Base-by-base conservation (phyloP, 2,113 vertebrate genomes). In the Albula glossodonta region DNA sequence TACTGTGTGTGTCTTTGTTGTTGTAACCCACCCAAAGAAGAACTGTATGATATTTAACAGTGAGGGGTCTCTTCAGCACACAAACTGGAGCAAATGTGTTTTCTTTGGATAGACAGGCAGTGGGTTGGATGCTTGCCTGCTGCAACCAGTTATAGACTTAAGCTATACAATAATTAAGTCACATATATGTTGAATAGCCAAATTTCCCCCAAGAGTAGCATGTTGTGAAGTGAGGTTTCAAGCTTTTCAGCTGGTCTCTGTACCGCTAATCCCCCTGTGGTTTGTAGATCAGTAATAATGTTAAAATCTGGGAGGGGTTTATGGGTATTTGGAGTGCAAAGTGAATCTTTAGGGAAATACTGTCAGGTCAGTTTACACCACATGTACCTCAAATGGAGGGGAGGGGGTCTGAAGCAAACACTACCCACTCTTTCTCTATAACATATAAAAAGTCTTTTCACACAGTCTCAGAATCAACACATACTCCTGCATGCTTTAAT, bases 161-260 rank as follows among this genome's bases (percentile, higher is more conserved):
- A 74, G 80, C 80, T 74, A 86, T 86, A 81, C 82, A 86, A 82
- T 86, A 86, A 86, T 86, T 86, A 82, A 86, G 57, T 63, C 85
- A 81, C 85, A 31, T 63, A 86, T 74, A 52, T 49, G 80, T 80
- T 74, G 80, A 51, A 74, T 88, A 25, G 86, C 57, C 53, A 87
- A 86, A 81, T 74, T 66, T 89, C 84, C 87, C 87, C 56, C 31
- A 17, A 57, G 48, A 17, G 78, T 5, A 66, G 51, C 12, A 25
- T 57, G 49, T 31, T 77, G 60, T 70, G 19, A n/a, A 48, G 60
- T 50, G 80, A 82, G 80, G 85, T 82, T 70, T 81, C 49, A 17
- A n/a, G 84, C 56, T 85, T 50, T 57, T 5, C 25, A 60, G 81
- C 84, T 78, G 77, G 19, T 57, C 49, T 60, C 53, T 83, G 31